Base-by-base conservation (phyloP, 2,113 vertebrate genomes). In the Numenius arquata region DNA sequence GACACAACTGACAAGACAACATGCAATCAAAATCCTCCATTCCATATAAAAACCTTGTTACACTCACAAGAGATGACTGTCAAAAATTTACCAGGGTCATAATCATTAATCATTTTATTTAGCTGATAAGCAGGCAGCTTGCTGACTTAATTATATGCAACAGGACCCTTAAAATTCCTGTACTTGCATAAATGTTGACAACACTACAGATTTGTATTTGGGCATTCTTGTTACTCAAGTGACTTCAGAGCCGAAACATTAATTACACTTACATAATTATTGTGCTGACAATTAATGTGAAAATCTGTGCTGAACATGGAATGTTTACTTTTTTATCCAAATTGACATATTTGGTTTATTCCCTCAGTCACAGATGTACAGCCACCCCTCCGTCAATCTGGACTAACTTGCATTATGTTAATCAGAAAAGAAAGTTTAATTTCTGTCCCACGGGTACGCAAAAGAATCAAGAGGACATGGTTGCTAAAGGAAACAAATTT, bases 221-320 rank as follows among this genome's bases (percentile, higher is more conserved):
- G 79, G 73, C 84, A 81, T 87, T 92, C 78, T 75, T 89, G 86
- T 85, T 97, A 91, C 94, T 96, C 72, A 13, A 95, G 77, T 9
- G 76, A 91, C 91, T 97, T 90, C 59, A 5, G 12, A 95, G 77
- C 87, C 86, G 59, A 85, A 95, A 95, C 91, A 76, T 91, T 97
- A 97, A 97, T 97, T 97, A 97, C 63, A 83, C 80, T 95, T 74
- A 93, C 76, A 92, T 95, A 96, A 97, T 95, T 93, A 96, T 95
- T 91, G 50, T 87, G 86, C 89, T 93, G 90, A 97, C 92, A 95
- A 95, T 97, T 95, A 95, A 95, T 95, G 78, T 91, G 75, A 96
- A 93, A 91, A 88, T 92, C 92, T 89, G 77, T 73, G 55, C 50
- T 76, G 85, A 94, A 85, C 38, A 59, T n/a, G 58, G 26, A 88